Evolutionary conservation across 2,113 vertebrate genomes (phyloP).

Genomic region (Hydrochoerus hydrochaeris): DNA sequence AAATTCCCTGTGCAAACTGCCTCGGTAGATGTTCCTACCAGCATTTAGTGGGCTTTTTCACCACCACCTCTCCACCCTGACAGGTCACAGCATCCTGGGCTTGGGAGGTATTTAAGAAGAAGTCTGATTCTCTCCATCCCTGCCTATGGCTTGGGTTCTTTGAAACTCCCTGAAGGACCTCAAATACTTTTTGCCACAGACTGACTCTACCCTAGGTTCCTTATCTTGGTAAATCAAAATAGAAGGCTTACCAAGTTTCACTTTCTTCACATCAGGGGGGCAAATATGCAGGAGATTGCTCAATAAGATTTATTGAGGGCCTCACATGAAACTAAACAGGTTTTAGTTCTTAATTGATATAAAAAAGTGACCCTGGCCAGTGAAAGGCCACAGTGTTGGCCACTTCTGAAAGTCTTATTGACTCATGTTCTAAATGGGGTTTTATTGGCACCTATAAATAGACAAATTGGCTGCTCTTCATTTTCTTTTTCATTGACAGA

Average conservation of each 20-base stretch:
- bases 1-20: background rate
- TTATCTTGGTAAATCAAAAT: background rate
- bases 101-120: background rate
- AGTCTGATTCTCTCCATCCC: background rate
- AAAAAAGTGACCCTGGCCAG: background rate
- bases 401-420: background rate
- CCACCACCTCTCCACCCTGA: no score
- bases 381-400: background rate
- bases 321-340: background rate
- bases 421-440: slow-evolving; percentile 23
- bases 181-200: background rate
- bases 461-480: background rate
- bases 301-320: background rate
- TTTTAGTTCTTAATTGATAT: slow-evolving; percentile 22
- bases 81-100: background rate
- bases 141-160: background rate
- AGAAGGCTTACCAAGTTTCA: background rate
- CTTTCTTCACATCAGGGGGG: background rate
- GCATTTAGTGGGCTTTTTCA: background rate
- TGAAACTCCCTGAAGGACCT: background rate
- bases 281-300: background rate
- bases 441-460: slow-evolving; percentile 64
- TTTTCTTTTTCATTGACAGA: slow-evolving; percentile 53
- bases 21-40: background rate
- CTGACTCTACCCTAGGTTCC: background rate